Conservation (phyloP, 2,797 vertebrate species). For the Rhynchonycteris naso region DNA sequence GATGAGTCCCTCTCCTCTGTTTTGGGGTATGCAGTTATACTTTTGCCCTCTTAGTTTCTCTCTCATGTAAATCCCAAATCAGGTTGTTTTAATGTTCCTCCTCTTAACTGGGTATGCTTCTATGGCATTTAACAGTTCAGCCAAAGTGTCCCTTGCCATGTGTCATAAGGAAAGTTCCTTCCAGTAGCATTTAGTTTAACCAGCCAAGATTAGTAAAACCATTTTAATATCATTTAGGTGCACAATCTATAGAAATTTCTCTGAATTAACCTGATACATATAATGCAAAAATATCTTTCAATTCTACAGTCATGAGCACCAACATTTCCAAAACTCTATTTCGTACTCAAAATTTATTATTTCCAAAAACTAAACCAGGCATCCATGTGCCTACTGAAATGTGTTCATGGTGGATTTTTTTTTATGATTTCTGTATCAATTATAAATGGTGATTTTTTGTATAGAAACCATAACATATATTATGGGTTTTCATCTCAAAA, state of each 20-base stretch:
- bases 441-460: slow-evolving; percentile 9
- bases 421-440: slow-evolving; percentile 25
- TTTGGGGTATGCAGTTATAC: neutral
- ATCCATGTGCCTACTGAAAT: slow-evolving; percentile 18
- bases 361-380: slow-evolving; percentile 49
- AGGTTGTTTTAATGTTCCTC: neutral
- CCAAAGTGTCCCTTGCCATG: neutral
- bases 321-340: neutral
- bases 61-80: neutral
- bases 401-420: slow-evolving; percentile 24
- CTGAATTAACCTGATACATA: neutral
- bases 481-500: slow-evolving; percentile 32
- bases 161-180: neutral
- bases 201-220: neutral
- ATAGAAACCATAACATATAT: neutral
- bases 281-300: neutral
- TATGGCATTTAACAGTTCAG: neutral
- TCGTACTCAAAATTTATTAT: neutral
- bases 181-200: slow-evolving; percentile 9
- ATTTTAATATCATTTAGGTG: neutral
- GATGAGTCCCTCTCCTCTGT: slow-evolving; percentile 12
- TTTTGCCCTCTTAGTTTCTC: slow-evolving; percentile 6
- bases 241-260: neutral
- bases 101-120: slow-evolving; percentile 40
- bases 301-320: neutral